Conservation (phyloP, 2,113 vertebrate species). For the Ariopsis seemanni region DNA sequence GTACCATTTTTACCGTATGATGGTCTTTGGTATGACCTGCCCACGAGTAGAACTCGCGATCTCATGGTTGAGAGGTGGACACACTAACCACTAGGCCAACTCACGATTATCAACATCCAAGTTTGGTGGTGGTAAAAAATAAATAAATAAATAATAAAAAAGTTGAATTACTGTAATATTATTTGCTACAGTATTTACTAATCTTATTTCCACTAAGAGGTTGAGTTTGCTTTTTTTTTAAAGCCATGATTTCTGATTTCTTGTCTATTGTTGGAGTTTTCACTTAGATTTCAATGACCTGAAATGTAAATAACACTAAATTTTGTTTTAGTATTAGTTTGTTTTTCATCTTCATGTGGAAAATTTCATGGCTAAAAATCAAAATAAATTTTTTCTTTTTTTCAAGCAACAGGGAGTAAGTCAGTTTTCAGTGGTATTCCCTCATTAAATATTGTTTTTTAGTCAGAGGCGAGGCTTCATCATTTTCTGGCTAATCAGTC, state of each 20-base stretch:
- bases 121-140: background rate
- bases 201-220: background rate
- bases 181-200: background rate
- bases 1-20: too few species aligned
- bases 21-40: too few species aligned
- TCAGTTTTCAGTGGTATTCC: background rate
- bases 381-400: background rate
- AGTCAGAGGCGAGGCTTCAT: slow-evolving; percentile 8
- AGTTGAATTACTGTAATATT: background rate
- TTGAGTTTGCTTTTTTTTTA: background rate
- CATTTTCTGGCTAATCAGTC: slow-evolving; percentile 7
- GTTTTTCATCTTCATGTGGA: background rate
- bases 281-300: background rate
- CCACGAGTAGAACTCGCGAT: too few species aligned
- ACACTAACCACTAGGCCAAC: too few species aligned
- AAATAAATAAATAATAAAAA: background rate
- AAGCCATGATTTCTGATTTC: background rate
- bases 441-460: slow-evolving; percentile 24
- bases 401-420: background rate
- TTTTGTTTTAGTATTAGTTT: slow-evolving; percentile 1
- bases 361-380: background rate
- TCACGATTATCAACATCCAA: background rate
- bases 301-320: too few species aligned
- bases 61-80: too few species aligned
- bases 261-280: slow-evolving; percentile 77